These are phyloP conservation scores for Panthera tigris DNA, from an alignment of 2,113 vertebrate species.

Conservation along the genomic window DNA sequence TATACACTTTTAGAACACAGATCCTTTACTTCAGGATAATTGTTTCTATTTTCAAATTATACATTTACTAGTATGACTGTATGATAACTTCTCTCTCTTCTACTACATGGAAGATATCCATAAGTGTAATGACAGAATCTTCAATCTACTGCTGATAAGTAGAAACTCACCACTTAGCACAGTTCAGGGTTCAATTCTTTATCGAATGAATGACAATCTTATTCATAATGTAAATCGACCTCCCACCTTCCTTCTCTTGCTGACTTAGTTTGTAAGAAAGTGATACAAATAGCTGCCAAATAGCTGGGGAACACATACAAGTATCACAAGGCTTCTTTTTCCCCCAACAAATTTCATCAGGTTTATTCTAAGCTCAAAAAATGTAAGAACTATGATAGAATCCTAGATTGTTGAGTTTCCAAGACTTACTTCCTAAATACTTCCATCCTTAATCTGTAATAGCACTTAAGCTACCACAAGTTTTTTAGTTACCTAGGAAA, in stretches of 20 bases:
- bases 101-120: background rate
- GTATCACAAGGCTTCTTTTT: background rate
- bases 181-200: conserved; percentile 1
- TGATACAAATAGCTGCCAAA: background rate
- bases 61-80: background rate
- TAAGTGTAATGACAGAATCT: background rate
- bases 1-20: background rate
- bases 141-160: background rate
- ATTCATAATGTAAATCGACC: background rate
- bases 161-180: background rate
- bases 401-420: background rate
- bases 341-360: background rate
- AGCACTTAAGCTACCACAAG: background rate
- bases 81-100: background rate
- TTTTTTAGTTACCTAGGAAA: conserved; percentile 26
- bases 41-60: background rate
- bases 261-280: background rate
- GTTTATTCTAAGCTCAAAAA: background rate
- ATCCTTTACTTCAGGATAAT: background rate
- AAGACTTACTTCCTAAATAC: background rate
- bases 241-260: background rate
- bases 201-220: background rate
- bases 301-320: background rate
- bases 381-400: conserved; percentile 35
- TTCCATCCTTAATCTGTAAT: background rate